A percentile compares a stretch with the other conserved stretches of the same genome.
Evolutionary conservation across 2,888 invertebrate species (phyloP).

Genomic region (Dolichopus griseipennis): DNA sequence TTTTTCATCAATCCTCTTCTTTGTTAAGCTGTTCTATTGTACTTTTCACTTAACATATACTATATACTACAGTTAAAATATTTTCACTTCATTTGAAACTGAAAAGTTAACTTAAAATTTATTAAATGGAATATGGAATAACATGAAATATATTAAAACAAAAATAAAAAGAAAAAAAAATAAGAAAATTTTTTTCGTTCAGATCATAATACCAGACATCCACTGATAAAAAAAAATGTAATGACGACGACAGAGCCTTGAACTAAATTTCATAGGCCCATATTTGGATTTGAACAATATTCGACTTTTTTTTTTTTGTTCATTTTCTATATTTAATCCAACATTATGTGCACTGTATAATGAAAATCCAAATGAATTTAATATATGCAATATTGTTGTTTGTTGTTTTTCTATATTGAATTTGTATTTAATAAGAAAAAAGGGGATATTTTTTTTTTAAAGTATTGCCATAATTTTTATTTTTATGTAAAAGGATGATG

Average conservation of each 20-base stretch:
- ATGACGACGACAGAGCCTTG: slow-evolving; percentile 2
- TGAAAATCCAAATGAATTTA: background rate
- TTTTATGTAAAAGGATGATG: background rate
- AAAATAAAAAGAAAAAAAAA: background rate
- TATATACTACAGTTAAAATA: no score
- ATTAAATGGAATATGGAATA: no score
- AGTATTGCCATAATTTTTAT: background rate
- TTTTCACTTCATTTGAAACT: no score
- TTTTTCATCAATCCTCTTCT: no score
- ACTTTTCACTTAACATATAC: no score
- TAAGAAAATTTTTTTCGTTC: background rate
- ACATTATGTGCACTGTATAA: no score
- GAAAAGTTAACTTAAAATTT: no score
- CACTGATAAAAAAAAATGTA: background rate
- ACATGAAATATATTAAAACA: no score
- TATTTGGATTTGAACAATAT: background rate
- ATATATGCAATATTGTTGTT: background rate
- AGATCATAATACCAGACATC: background rate
- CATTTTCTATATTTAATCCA: no score
- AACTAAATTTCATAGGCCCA: slow-evolving; percentile 7
- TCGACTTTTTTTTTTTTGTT: background rate
- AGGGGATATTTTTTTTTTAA: background rate
- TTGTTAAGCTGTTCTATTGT: no score
- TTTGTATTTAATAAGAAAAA: background rate
- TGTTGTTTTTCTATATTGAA: background rate